Evolutionary conservation across 2,797 vertebrate genomes (phyloP).

Genomic region (Myripristis jacobus): DNA sequence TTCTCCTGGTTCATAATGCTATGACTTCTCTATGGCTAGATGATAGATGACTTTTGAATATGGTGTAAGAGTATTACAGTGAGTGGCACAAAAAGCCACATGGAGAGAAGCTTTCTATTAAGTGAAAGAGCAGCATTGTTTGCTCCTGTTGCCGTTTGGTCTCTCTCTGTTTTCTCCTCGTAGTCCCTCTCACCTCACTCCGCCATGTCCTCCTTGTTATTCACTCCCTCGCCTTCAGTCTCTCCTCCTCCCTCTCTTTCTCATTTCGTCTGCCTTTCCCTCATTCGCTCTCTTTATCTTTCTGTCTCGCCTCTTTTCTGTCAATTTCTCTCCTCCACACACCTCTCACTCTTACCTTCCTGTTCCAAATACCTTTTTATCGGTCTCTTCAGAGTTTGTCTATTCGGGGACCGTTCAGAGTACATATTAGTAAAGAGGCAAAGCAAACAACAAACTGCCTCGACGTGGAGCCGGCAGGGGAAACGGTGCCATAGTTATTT

Average conservation of each 20-base stretch:
- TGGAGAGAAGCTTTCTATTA: slow-evolving; percentile 41
- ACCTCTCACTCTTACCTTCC: slow-evolving; percentile 36
- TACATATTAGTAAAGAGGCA: slow-evolving; percentile 69
- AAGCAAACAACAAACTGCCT: slow-evolving; percentile 61
- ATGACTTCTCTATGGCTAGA: too few relatives aligned
- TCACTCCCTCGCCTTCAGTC: slow-evolving; percentile 38
- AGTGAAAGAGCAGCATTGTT: slow-evolving; percentile 20
- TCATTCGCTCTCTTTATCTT: slow-evolving; percentile 18
- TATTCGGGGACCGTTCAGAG: slow-evolving; percentile 51
- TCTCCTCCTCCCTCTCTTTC: slow-evolving; percentile 33
- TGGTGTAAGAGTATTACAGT: too few relatives aligned
- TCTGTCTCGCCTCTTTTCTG: slow-evolving; percentile 23
- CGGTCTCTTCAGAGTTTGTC: slow-evolving; percentile 64
- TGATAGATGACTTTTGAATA: too few relatives aligned
- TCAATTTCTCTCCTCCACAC: slow-evolving; percentile 15
- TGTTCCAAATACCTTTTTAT: slow-evolving; percentile 69
- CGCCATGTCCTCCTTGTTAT: slow-evolving; percentile 20
- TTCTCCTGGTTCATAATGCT: too few relatives aligned
- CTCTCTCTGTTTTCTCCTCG: slow-evolving; percentile 13
- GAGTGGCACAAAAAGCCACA: too few relatives aligned
- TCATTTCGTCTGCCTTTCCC: slow-evolving; percentile 10
- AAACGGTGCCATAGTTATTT: slow-evolving; percentile 30
- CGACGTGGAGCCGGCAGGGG: slow-evolving; percentile 49
- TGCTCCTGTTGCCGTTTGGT: slow-evolving; percentile 35
- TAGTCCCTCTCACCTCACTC: slow-evolving; percentile 25